phyloP scores from a whole-genome alignment of 2,888 invertebrate species.

The Mesorhabditis sp. region DNA sequence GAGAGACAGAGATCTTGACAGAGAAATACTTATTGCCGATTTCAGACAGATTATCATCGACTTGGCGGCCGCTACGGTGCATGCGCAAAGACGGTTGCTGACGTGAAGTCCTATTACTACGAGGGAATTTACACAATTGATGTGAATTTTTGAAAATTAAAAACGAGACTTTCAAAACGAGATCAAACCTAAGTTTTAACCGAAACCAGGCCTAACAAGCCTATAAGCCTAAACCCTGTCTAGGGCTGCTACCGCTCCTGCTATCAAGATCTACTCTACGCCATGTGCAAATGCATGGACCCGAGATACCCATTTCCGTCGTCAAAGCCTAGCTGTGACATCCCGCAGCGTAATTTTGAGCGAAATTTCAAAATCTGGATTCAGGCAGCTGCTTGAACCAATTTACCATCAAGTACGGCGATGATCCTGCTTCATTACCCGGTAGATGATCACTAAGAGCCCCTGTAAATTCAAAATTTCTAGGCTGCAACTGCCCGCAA shows the following conservation, averaged over 20 bases:
- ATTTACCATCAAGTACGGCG: background rate
- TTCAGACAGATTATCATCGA: conserved; percentile 29
- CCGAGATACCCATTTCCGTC: conserved; percentile 35
- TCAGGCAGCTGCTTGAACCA: conserved; percentile 1
- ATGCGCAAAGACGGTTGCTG: conserved; percentile 27
- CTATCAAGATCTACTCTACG: conserved; percentile 35
- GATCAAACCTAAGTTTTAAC: background rate
- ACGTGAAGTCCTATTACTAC: conserved; percentile 40
- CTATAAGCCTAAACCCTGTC: background rate
- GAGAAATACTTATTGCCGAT: background rate
- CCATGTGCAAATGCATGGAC: conserved; percentile 39
- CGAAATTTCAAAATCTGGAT: background rate
- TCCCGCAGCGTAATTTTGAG: background rate
- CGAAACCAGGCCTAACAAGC: background rate
- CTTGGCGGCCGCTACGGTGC: conserved; percentile 34
- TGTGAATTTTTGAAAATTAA: conserved; percentile 19
- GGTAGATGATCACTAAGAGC: background rate
- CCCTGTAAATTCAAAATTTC: background rate
- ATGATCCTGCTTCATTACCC: background rate
- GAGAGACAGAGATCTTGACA: no score
- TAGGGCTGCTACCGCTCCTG: conserved; percentile 45
- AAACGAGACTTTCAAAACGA: background rate
- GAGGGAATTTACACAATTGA: conserved; percentile 36
- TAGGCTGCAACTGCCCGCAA: conserved; percentile 3
- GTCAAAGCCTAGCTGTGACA: background rate